Evolutionary conservation across 1,140 invertebrate species (phyloP).

Genomic region (Dendroctonus valens): DNA sequence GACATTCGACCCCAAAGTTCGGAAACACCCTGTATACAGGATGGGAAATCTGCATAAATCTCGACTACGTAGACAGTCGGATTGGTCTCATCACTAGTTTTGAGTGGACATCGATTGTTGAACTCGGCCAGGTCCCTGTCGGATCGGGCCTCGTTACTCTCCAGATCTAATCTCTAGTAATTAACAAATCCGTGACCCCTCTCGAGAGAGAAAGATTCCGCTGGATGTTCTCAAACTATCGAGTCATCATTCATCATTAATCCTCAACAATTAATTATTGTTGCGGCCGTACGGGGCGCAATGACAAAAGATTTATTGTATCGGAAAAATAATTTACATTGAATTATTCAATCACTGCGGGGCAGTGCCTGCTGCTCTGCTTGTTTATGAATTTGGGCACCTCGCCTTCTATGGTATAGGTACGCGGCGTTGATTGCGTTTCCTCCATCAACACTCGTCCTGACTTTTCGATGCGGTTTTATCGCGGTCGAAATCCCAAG

Average conservation of each 20-base stretch:
- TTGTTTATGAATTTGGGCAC: conserved; percentile 39
- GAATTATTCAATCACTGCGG: conserved; percentile 46
- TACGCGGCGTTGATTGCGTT: conserved; percentile 9
- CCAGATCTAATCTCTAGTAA: conserved; percentile 43
- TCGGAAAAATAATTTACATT: conserved; percentile 48
- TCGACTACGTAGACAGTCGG: no score
- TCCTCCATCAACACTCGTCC: not conserved
- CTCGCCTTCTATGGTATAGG: conserved; percentile 28
- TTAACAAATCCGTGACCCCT: conserved; percentile 49
- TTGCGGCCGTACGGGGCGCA: conserved; percentile 39
- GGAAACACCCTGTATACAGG: no score
- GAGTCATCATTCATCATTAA: conserved; percentile 50
- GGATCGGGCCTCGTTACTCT: conserved; percentile 23
- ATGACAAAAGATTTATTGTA: conserved; percentile 49
- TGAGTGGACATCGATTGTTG: conserved; percentile 6
- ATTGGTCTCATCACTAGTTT: no score
- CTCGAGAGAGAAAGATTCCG: conserved; percentile 32
- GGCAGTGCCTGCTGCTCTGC: conserved; percentile 36
- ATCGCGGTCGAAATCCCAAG: no score
- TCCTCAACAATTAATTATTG: conserved; percentile 49
- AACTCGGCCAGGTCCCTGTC: conserved; percentile 16
- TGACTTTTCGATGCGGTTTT: no score
- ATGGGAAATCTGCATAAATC: no score
- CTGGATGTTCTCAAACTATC: conserved; percentile 44
- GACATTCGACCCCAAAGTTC: no score